Base-by-base conservation (phyloP, 2,888 invertebrate genomes). In the Colletes collaris region DNA sequence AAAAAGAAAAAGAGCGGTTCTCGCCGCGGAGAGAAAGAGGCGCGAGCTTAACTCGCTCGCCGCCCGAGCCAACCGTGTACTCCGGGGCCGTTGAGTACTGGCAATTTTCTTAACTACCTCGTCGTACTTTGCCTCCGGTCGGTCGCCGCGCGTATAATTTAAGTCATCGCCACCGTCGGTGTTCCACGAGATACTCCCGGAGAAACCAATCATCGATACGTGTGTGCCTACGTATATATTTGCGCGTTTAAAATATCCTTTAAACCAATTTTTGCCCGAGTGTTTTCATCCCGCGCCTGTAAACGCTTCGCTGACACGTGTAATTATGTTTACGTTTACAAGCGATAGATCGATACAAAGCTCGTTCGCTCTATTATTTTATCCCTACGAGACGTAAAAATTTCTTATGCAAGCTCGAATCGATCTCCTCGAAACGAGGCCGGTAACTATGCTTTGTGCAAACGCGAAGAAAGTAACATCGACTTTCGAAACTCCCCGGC, bases 21-120 rank as follows among this genome's bases (percentile, higher is more conserved):
- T 60, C 60, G 56, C 44, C 69, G 67, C 27, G 52, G 64, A 74
- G 67, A 68, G 71, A 80, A 77, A 68, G 58, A 76, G 78, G 66
- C 69, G 64, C 64, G 68, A 78, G 72, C 40, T 83, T 69, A 62
- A 78, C 71, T 75, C 67, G 46, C 72, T 58, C 59, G 49, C 77
- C 66, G 53, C 66, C 44, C 10, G 66, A 52, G 72, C 37, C 50
- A 55, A 11, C 71, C 79, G 81, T 66, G 65, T 75, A 59, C 66
- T 63, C 70, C 59, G 73, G 27, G 73, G 27, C 53, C 75, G 75
- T 52, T 68, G 75, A 70, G 70, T 71, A 65, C 76, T 55, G 79
- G 79, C 82, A 82, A 86, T 86, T 86, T 86, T 77, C 86, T 84
- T 80, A 82, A 80, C 85, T 60, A 79, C 80, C 84, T 82, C 66